Base-by-base conservation (phyloP, 2,113 vertebrate species). In the Laticauda colubrina region DNA sequence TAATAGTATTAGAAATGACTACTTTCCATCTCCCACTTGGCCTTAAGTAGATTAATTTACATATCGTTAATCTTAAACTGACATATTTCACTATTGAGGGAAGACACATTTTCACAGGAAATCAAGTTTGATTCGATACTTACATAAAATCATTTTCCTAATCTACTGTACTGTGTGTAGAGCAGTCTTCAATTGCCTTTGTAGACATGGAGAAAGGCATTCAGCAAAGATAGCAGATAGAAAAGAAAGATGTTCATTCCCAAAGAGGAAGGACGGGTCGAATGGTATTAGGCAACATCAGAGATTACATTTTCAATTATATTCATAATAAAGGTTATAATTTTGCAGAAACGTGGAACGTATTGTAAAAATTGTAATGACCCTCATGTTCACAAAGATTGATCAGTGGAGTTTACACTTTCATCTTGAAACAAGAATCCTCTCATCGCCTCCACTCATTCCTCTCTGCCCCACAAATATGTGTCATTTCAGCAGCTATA, bases 401-500 rank as follows among this genome's bases (percentile, higher is more conserved):
- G 89, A 94, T 61, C 64, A 91, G 15, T 85, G 10, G 0, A 21
- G 88, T 93, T 90, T 87, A 59, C 21, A 54, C 51, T 53, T 81
- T 43, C 29, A 43, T 93, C 90, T 34, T 29, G 14, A 85, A 93
- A 61, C 86, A 90, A 90, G n/a, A 90, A 87, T 86, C 56, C 56
- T 87, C 53, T 55, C 21, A 64, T n/a, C 92, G 91, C 92, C 2
- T 29, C 29, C 93, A 53, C 5, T 48, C 87, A 29, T 39, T 26
- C 87, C 55, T 88, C 93, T 88, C 93, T 29, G 69, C 93, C 90
- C 81, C 75, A 43, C 34, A 81, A 18, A 90, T 91, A 94, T 75
- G 87, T 91, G 85, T 90, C 94, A 75, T 94, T 95, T 96, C 87
- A 97, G 94, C 86, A 96, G 91, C 92, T 94, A 90, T 91, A 95